Percentiles rank a stretch among this genome's conserved stretches.
Conservation (phyloP, 2,113 vertebrate species). For the Antigone vipio region DNA sequence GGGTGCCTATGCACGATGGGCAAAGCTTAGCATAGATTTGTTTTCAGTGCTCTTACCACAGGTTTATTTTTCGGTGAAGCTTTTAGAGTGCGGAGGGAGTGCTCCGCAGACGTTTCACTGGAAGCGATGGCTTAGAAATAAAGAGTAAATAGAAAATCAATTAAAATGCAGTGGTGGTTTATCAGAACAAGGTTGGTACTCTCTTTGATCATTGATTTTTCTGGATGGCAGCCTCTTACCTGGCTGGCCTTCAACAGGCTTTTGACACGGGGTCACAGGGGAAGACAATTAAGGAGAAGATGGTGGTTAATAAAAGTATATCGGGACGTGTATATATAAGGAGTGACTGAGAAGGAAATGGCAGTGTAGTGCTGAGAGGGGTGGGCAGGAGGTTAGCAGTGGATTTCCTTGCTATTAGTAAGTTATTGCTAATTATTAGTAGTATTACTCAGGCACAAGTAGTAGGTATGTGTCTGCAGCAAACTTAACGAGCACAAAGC, state of each 20-base stretch:
- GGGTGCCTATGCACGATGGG: neutral
- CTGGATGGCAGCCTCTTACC: neutral
- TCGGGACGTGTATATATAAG: rapidly evolving
- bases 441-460: neutral
- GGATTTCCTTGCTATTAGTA: neutral
- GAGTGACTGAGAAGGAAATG: neutral
- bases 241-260: neutral
- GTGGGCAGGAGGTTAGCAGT: neutral
- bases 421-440: no score
- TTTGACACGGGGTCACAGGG: neutral
- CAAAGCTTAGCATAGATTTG: neutral
- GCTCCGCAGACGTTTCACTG: neutral
- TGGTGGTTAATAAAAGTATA: neutral
- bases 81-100: neutral
- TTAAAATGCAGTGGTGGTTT: neutral
- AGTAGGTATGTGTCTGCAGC: neutral
- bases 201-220: neutral
- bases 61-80: neutral
- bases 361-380: neutral
- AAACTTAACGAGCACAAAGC: neutral
- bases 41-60: neutral
- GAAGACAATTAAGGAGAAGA: neutral
- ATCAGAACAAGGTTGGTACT: neutral
- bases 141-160: neutral
- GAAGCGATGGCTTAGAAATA: neutral